Percentiles rank a stretch among this genome's conserved stretches.
These are phyloP conservation scores for Ophthalmotilapia sp. DNA, from an alignment of 2,113 vertebrate genomes.

Conservation along the genomic window DNA sequence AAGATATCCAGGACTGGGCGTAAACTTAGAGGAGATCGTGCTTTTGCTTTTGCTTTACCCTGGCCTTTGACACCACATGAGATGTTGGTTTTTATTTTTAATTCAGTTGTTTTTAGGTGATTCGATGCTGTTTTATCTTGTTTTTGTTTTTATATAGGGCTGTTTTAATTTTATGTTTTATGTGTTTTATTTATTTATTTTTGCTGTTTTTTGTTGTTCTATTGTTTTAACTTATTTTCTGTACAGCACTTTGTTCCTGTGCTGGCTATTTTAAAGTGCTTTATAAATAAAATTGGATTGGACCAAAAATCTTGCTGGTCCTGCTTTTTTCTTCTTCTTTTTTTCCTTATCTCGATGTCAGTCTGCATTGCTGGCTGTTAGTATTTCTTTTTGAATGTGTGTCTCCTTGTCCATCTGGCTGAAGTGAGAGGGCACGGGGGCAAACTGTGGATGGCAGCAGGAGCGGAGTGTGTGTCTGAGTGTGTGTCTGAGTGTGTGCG, in stretches of 20 bases:
- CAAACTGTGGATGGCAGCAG: conserved; percentile 23
- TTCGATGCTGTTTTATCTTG: background rate
- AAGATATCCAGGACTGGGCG: too few species aligned
- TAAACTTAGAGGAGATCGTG: too few species aligned
- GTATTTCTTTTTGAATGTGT: background rate
- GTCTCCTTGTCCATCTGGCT: conserved; percentile 42
- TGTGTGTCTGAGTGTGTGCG: background rate
- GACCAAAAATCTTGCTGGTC: background rate
- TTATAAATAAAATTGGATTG: background rate
- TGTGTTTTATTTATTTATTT: background rate
- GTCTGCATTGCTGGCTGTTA: background rate
- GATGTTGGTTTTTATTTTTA: background rate
- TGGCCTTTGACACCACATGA: background rate
- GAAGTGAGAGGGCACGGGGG: background rate
- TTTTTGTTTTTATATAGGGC: rapidly evolving
- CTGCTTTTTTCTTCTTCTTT: background rate
- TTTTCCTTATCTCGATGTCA: background rate
- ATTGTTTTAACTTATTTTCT: background rate
- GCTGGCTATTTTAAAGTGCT: background rate
- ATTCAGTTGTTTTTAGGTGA: background rate
- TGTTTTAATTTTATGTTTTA: background rate
- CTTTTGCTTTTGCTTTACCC: too few species aligned
- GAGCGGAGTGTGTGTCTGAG: background rate
- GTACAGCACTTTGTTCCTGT: background rate
- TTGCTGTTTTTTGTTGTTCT: background rate